Conservation (phyloP, 2,888 invertebrate species). For the Drosophila mettleri region DNA sequence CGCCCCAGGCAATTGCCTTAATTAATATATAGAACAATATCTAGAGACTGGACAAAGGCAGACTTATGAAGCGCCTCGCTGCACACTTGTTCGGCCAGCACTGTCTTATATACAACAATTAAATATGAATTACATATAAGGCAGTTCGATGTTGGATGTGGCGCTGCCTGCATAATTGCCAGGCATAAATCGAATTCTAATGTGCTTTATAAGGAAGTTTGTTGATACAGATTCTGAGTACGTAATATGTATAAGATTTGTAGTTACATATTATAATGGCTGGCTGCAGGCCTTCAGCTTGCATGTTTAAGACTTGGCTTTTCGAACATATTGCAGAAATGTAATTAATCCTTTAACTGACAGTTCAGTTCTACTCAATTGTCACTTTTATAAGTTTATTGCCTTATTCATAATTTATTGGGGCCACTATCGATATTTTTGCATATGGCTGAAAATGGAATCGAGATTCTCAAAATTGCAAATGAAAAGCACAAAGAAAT, state of each 20-base stretch:
- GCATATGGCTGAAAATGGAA: slow-evolving; percentile 56
- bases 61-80: slow-evolving; percentile 6
- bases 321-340: slow-evolving; percentile 1
- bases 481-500: slow-evolving; percentile 81
- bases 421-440: slow-evolving; percentile 54
- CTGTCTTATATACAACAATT: slow-evolving; percentile 5
- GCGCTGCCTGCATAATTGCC: neutral
- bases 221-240: no score
- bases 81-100: neutral
- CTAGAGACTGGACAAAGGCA: neutral
- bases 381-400: slow-evolving; percentile 7
- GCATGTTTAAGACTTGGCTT: slow-evolving; percentile 7
- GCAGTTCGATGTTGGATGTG: neutral
- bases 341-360: slow-evolving; percentile 30
- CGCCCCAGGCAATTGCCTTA: slow-evolving; percentile 59
- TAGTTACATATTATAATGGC: no score
- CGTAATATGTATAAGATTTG: no score
- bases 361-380: slow-evolving; percentile 6
- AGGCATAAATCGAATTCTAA: neutral
- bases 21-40: slow-evolving; percentile 57
- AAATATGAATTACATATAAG: neutral
- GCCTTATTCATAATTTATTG: slow-evolving; percentile 18
- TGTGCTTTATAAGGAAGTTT: neutral
- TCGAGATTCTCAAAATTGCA: slow-evolving; percentile 70
- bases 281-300: neutral